Base-by-base conservation (phyloP, 2,797 vertebrate genomes). In the Pteronotus mesoamericanus region DNA sequence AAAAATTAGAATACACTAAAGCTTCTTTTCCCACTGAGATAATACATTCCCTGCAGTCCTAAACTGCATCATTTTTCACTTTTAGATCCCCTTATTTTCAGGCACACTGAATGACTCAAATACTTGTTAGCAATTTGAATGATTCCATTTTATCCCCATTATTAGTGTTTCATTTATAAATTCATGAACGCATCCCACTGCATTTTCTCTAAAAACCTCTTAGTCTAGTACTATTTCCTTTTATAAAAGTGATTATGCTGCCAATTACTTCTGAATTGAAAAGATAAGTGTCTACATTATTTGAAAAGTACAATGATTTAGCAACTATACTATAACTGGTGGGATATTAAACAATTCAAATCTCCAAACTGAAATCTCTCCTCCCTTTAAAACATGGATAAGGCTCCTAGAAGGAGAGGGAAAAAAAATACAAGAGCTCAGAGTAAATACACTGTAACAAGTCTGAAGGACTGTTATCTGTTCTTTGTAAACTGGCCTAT, bases 251-350 rank as follows among this genome's bases (percentile, higher is more conserved):
- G 39, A 79, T 75, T 79, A 75, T n/a, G 18, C 22, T 86, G 9
- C n/a, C 72, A 91, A 69, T 94, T 88, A 61, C 42, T 85, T 94
- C 68, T 34, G 79, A 92, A 55, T 86, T 72, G 72, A 96, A 86
- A 86, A 69, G 6, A 9, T n/a, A 71, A 83, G 32, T 51, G 16
- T 84, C 53, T 29, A 92, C 16, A 44, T 9, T 83, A 84, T 6
- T 86, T 34, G 59, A 84, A 86, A 94, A 86, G 34, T 74, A 79
- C 10, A 77, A 34, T 39, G 15, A 32, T 48, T 94, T 44, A 82
- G 39, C 48, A 92, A 89, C 19, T 75, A 29, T 10, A 29, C 44
- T 78, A 26, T 61, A 57, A 66, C 12, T 74, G 37, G 5, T 75
- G 14, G 34, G 22, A 91, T 48, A 66, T 53, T 74, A 78, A 91